A percentile compares a stretch with the other conserved stretches of the same genome.
Conservation (phyloP, 2,797 vertebrate genomes). For the Sitta carolinensis region DNA sequence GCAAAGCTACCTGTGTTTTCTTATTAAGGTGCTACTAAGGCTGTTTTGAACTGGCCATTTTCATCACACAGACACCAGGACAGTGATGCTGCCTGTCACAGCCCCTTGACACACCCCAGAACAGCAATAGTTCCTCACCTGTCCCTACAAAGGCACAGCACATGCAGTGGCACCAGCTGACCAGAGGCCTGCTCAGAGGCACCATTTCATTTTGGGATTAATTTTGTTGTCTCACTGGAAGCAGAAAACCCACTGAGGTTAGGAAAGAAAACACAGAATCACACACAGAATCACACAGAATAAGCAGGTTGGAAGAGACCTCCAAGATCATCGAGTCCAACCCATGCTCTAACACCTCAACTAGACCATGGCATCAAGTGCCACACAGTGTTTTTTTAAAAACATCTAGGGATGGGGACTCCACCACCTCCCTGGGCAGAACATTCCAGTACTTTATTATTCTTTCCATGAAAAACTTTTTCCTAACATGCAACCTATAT, state of each 20-base stretch:
- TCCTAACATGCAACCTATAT: no score
- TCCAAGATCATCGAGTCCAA: no score
- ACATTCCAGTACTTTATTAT: no score
- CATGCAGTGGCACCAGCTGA: fast-evolving
- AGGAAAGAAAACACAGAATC: background rate
- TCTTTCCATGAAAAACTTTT: no score
- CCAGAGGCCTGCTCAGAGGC: background rate
- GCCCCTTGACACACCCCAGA: fast-evolving
- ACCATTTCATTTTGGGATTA: fast-evolving
- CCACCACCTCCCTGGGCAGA: no score
- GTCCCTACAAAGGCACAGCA: background rate
- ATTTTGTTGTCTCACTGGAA: background rate
- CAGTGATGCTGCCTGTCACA: background rate
- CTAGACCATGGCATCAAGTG: no score
- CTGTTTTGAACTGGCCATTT: background rate
- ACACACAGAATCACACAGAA: background rate
- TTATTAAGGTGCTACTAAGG: background rate
- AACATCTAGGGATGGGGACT: no score
- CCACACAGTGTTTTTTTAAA: no score
- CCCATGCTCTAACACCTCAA: no score
- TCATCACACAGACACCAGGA: background rate
- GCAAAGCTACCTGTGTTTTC: background rate
- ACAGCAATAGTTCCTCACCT: fast-evolving
- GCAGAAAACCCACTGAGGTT: background rate
- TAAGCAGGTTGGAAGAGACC: no score